Evolutionary conservation across 92 coral and sea anemone genomes (phyloP).

Genomic region (Paramuricea clavata): DNA sequence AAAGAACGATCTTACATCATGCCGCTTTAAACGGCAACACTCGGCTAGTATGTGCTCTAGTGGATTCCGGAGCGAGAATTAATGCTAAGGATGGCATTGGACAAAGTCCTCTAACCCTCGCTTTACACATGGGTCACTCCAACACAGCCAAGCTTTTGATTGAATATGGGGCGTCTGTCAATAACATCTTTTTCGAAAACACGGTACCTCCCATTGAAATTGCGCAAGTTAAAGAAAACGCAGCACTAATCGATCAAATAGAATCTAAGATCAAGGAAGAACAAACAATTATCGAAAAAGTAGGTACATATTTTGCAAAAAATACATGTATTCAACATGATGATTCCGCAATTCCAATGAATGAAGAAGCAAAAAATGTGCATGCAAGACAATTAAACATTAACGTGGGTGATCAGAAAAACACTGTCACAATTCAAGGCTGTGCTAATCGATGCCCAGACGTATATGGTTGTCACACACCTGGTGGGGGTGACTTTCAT

Average conservation of each 20-base stretch:
- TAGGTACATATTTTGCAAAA: too few relatives aligned
- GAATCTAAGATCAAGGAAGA: background rate
- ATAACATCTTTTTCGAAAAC: background rate
- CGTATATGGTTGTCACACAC: slow-evolving; percentile 30
- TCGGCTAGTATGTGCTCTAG: slow-evolving; percentile 14
- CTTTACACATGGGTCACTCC: slow-evolving; percentile 14
- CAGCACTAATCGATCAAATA: background rate
- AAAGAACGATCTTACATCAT: slow-evolving; percentile 9
- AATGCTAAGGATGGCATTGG: slow-evolving; percentile 35
- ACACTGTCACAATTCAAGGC: slow-evolving; percentile 33
- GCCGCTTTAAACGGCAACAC: slow-evolving; percentile 39
- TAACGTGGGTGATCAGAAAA: slow-evolving; percentile 39
- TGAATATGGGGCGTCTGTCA: slow-evolving; percentile 18
- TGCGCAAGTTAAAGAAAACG: slow-evolving; percentile 1
- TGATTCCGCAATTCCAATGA: too few relatives aligned
- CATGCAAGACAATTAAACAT: slow-evolving; percentile 16
- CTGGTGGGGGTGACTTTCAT: too few relatives aligned
- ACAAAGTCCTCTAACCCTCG: slow-evolving; percentile 32
- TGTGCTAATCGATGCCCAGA: slow-evolving; percentile 36
- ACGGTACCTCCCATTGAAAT: slow-evolving; percentile 5
- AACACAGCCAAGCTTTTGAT: background rate
- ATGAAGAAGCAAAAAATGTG: background rate
- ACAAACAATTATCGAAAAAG: background rate
- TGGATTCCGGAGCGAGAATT: slow-evolving; percentile 20
- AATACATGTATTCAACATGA: too few relatives aligned